phyloP scores from a whole-genome alignment of 1,140 invertebrate species.

The Orius laevigatus region DNA sequence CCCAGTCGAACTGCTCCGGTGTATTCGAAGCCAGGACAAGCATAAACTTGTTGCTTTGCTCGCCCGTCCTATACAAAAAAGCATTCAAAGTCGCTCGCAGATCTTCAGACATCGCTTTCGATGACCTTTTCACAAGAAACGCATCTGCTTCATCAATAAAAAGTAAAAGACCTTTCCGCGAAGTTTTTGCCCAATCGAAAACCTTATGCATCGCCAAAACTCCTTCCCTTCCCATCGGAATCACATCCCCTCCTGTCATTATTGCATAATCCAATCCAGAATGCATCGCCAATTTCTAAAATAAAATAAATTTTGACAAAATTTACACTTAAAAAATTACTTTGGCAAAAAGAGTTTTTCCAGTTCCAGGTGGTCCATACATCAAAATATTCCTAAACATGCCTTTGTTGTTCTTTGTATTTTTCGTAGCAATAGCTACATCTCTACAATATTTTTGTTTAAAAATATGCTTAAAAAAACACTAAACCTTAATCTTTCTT shows the following conservation, averaged over 20 bases:
- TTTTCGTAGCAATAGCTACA: constrained; percentile 94
- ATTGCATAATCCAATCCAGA: constrained; percentile 98
- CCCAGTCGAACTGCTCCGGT: constrained; percentile 97
- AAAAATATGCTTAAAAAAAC: constrained; percentile 17
- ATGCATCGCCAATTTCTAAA: constrained; percentile 64
- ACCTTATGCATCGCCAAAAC: constrained; percentile 98
- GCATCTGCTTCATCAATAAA: constrained; percentile 99
- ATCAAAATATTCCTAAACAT: constrained; percentile 95
- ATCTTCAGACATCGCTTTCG: constrained; percentile 88
- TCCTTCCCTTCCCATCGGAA: constrained; percentile 88
- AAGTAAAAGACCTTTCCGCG: constrained; percentile 72
- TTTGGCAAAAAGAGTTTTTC: constrained; percentile 94
- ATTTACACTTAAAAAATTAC: constrained; percentile 26
- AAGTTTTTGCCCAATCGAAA: constrained; percentile 69
- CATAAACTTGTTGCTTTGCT: constrained; percentile 94
- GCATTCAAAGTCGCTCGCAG: constrained; percentile 87
- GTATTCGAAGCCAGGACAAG: constrained; percentile 94
- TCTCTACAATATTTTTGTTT: constrained; percentile 40
- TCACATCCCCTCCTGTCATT: constrained; percentile 94
- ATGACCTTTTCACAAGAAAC: constrained; percentile 90
- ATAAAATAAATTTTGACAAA: constrained; percentile 17
- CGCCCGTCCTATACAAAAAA: constrained; percentile 95
- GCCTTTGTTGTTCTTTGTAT: constrained; percentile 84
- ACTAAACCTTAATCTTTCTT: constrained; percentile 64
- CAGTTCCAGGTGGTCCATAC: constrained; percentile 95